A percentile compares a stretch with the other conserved stretches of the same genome.
These are phyloP conservation scores for Agrilus biguttatus DNA, from an alignment of 2,888 invertebrate species.

Conservation along the genomic window DNA sequence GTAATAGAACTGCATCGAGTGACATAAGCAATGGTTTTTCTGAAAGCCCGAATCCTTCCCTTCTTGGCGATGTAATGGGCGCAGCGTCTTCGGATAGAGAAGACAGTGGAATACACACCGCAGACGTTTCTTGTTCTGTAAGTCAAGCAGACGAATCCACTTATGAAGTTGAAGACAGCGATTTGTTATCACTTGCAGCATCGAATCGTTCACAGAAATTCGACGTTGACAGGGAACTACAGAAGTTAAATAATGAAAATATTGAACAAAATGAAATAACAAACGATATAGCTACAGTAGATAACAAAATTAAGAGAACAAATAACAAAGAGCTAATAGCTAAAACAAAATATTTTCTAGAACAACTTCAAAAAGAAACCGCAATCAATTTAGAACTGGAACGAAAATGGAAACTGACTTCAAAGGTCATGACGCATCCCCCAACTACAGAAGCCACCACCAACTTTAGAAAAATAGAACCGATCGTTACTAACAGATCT, in stretches of 20 bases:
- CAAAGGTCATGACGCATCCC: background rate
- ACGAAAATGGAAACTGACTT: background rate
- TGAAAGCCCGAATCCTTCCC: conserved; percentile 35
- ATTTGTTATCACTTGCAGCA: conserved; percentile 21
- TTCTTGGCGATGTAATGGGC: conserved; percentile 46
- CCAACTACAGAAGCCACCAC: background rate
- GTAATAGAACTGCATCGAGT: conserved; percentile 39
- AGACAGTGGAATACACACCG: conserved; percentile 67
- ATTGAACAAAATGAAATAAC: conserved; percentile 1
- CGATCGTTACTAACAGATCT: no score
- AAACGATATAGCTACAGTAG: conserved; percentile 4
- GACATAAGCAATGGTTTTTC: conserved; percentile 36
- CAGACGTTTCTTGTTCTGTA: conserved; percentile 59
- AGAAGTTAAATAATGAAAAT: background rate
- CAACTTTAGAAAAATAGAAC: no score
- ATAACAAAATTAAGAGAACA: conserved; percentile 7
- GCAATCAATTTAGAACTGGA: conserved; percentile 1
- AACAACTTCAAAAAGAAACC: background rate
- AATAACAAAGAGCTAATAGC: conserved; percentile 12
- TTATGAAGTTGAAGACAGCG: conserved; percentile 33
- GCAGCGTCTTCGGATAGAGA: conserved; percentile 47
- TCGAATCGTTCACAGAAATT: conserved; percentile 23
- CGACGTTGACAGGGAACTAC: conserved; percentile 14
- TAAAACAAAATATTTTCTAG: conserved; percentile 2
- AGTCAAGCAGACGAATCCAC: conserved; percentile 56